Evolutionary conservation across 2,113 vertebrate species (phyloP), one percentile per base, ranked within the genome.

Genomic region (Athene noctua): DNA sequence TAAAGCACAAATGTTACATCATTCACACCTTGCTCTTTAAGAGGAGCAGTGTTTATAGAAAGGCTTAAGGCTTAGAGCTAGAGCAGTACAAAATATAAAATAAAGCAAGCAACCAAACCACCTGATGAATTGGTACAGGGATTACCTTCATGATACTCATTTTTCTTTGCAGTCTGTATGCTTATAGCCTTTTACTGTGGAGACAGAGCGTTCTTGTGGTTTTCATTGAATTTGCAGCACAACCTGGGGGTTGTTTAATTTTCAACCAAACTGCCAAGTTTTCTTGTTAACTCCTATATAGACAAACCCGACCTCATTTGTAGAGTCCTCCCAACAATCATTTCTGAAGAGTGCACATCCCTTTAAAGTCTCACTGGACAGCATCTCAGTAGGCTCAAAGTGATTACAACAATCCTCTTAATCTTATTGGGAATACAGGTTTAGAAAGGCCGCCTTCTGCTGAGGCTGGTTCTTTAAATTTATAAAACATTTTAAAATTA

Each of bases 81-180:
- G 63, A 81, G 34, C 5, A 68, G 49, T 46, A 75, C 44, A 81
- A 84, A 92, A 63, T 30, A 89, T 23, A 52, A 91, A 94, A 74
- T 59, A 18, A 89, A 94, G 77, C 89, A 89, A 88, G 86, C 72
- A 87, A 62, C 32, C 9, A 30, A 71, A 68, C 30, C 65, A 84
- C 72, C 88, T 91, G 86, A 94, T 92, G 92, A 54, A 97, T 87
- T 73, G 86, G 88, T 79, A 87, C 70, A 94, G 46, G 83, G 51
- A 54, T 95, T 86, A n/a, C 80, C 54, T 91, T 92, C 86, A 38
- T 30, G 61, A 58, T 65, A 3, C 61, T 85, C 44, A 66, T 95
- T 97, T 84, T 87, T 96, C 91, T 91, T 81, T 21, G 52, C 52
- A 44, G 61, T 52, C 61, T 30, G 6, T 40, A 19, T n/a, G 23